Percentiles rank a stretch among this genome's conserved stretches.
Conservation (phyloP, 2,797 vertebrate species). For the Tapirus indicus region DNA sequence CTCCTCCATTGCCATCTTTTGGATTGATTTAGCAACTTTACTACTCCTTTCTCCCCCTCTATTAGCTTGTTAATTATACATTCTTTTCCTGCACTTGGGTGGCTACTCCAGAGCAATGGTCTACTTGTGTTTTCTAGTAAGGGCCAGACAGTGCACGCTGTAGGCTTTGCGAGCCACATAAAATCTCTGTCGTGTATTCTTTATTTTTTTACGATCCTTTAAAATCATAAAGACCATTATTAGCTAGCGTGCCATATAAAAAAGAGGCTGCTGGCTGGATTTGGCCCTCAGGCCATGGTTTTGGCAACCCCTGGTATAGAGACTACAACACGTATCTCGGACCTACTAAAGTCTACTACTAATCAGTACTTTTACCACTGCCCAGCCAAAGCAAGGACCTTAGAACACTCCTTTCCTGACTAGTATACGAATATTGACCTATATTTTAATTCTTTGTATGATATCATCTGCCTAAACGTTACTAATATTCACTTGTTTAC, state of each 20-base stretch:
- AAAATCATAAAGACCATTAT: neutral
- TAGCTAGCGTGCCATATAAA: neutral
- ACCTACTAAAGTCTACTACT: neutral
- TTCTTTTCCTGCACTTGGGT: neutral
- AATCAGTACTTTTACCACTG: neutral
- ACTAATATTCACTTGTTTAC: neutral
- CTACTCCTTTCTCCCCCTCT: neutral
- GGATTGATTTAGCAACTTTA: neutral
- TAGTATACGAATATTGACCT: accelerated
- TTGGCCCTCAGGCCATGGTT: neutral
- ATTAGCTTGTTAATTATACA: neutral
- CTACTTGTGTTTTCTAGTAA: neutral
- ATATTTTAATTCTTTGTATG: neutral
- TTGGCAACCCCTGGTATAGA: neutral
- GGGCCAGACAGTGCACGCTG: neutral
- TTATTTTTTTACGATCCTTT: neutral
- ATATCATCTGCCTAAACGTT: neutral
- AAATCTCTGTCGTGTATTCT: neutral
- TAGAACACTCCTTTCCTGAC: neutral
- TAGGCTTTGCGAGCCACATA: neutral
- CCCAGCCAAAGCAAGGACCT: neutral
- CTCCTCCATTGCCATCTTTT: neutral
- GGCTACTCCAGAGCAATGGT: neutral
- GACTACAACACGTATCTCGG: too few relatives aligned
- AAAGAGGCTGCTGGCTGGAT: neutral